Evolutionary conservation across 1,140 invertebrate genomes (phyloP), one percentile per base, ranked within the genome.

Genomic region (Himalopsyche phryganea): DNA sequence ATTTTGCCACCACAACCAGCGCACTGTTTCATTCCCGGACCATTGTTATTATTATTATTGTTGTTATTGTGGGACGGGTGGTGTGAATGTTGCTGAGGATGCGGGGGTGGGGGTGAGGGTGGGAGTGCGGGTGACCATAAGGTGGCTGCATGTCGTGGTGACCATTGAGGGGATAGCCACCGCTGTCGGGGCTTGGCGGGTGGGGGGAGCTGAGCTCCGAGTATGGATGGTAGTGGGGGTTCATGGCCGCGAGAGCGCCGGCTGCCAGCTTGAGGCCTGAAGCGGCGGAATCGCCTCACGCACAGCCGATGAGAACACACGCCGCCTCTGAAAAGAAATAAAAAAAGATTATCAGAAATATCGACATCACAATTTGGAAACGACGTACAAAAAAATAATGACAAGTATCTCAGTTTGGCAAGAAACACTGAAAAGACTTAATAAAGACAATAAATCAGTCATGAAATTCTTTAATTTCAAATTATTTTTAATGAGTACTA

Each of bases 1-100:
- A 95, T 95, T 78, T 90, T 89, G 65, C 84, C 87, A 60, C 82
- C 82, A 69, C 83, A 85, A 64, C 83, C 83, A 49, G 80, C 82
- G 71, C 83, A 85, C 69, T 84, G 78, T 72, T 83, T 84, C 50
- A 83, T 77, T 49, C 81, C 79, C 18, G 80, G 78, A 68, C 71
- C 75, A 58, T 78, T 77, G 70, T 83, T 82, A 69, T 83, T 84
- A 67, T 81, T 82, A 45, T 60, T 54, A 50, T 58, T 56, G 44
- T 54, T 57, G 54, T 23, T 38, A 13, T 65, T 67, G 51, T 68
- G 69, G 67, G 80, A 79, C 23, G 11, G 36, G 35, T 62, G 42
- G 18, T 32, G 42, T 13, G 50, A 67, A 13, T 65, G 67, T 50
- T 68, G 69, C 67, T 80, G 80, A 14, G 11, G 36, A 20, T 62